Evolutionary conservation across 2,113 vertebrate species (phyloP).

Genomic region (Xenotilapia leptura): DNA sequence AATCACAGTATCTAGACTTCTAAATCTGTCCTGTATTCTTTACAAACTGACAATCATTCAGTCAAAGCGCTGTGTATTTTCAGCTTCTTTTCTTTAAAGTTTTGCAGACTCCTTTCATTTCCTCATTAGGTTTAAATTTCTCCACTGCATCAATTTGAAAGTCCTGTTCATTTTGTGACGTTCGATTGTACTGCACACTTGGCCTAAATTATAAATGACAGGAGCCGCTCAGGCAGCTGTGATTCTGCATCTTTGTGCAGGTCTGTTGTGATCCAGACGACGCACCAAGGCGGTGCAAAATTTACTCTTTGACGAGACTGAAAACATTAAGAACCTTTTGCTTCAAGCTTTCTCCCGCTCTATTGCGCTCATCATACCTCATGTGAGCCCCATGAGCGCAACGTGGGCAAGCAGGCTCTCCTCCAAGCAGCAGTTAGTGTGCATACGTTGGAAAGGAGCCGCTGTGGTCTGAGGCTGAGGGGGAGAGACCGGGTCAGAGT

Average conservation of each 20-base stretch:
- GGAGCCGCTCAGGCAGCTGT: background rate
- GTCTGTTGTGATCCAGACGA: background rate
- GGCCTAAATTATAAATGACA: background rate
- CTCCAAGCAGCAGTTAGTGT: slow-evolving; percentile 13
- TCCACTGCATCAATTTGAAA: background rate
- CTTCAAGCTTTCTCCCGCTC: background rate
- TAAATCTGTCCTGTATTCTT: background rate
- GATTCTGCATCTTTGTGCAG: background rate
- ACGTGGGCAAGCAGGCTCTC: background rate
- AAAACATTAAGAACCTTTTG: background rate
- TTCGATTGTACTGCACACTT: background rate
- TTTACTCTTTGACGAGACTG: background rate
- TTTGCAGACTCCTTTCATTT: background rate
- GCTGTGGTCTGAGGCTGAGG: slow-evolving; percentile 38
- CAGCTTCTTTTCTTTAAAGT: background rate
- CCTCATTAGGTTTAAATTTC: background rate
- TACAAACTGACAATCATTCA: background rate
- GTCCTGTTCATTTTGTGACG: background rate
- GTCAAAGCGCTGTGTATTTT: accelerated
- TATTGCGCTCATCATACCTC: background rate
- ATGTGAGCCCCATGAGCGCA: background rate
- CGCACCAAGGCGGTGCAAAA: background rate
- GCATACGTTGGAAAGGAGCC: background rate
- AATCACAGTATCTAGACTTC: background rate
- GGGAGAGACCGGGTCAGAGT: slow-evolving; percentile 26